Base-by-base conservation (phyloP, 2,888 invertebrate species). In the Stenotaenia linearis region DNA sequence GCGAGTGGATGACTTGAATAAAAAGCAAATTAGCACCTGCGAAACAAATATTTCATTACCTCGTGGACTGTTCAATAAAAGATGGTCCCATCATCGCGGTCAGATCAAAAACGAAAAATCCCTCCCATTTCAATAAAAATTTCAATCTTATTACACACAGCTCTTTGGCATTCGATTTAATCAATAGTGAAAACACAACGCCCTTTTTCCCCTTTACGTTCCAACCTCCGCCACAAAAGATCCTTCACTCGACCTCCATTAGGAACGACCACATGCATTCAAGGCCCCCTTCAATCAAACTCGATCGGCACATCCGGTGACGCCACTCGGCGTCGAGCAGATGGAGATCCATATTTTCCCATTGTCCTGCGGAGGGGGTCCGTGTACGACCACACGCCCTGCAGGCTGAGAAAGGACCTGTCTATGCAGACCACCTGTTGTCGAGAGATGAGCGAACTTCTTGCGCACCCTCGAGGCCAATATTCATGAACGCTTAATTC, bases 201-300 rank as follows among this genome's bases (percentile, higher is more conserved):
- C 69, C 69, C 69, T 69, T 69, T 69, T 28, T n/a, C 25, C 69
- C 69, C 25, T 69, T 69, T 69, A 28, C 69, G n/a, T 69, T 28
- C 25, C 25, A 69, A 69, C 69, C 69, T 4, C 45, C 10, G 25
- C 25, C 28, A 69, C 25, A 69, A 69, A 69, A 69, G 69, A 69
- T 25, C 69, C 28, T 69, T 69, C 28, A 69, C 69, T 69, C 69
- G 69, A 69, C 69, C 69, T 69, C 69, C 69, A 69, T 69, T 69
- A 69, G 69, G 21, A 25, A 12, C 69, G 69, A 69, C 69, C 69
- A 28, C 69, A 69, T n/a, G n/a, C n/a, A n/a, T 69, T 15, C 69
- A 69, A 69, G 69, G 69, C 28, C 69, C 69, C 28, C 69, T 69
- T 69, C 69, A 69, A 69, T 69, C 69, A 69, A 69, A 69, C 69